These are phyloP conservation scores for Eremobia ochroleuca DNA, from an alignment of 2,888 invertebrate genomes.

Conservation along the genomic window DNA sequence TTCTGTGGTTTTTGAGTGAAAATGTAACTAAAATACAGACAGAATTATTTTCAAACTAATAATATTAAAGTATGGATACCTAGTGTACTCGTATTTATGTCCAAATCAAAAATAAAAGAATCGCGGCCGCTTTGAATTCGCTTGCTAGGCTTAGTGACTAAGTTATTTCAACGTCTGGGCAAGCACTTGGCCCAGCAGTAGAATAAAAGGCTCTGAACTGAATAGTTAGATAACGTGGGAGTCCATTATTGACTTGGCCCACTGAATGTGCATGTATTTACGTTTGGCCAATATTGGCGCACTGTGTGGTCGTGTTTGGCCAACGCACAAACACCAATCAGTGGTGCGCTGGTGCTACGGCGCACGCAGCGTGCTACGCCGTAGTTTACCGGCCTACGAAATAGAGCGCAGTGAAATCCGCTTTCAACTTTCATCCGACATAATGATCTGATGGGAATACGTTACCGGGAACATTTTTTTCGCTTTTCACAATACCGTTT, in stretches of 20 bases:
- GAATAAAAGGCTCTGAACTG: background rate
- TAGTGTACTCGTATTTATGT: background rate
- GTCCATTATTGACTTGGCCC: constrained; percentile 20
- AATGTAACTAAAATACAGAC: background rate
- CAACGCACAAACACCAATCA: constrained; percentile 56
- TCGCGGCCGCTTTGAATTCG: background rate
- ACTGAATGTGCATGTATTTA: constrained; percentile 54
- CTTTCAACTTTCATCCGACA: constrained; percentile 34
- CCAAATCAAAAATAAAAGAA: background rate
- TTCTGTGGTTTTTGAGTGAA: background rate
- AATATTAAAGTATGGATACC: background rate
- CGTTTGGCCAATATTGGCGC: constrained; percentile 44
- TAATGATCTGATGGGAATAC: constrained; percentile 22
- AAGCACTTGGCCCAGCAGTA: background rate
- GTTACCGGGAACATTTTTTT: background rate
- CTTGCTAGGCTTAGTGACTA: background rate
- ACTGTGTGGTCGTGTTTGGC: constrained; percentile 21
- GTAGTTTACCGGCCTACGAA: constrained; percentile 26
- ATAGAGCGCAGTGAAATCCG: constrained; percentile 27
- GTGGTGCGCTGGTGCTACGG: constrained; percentile 36
- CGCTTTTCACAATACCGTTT: background rate
- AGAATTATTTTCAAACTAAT: background rate
- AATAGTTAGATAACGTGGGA: constrained; percentile 10
- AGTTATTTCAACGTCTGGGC: background rate
- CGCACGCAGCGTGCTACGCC: constrained; percentile 20